Base-by-base conservation (phyloP, 2,888 invertebrate genomes). In the Caenorhabditis becei region DNA sequence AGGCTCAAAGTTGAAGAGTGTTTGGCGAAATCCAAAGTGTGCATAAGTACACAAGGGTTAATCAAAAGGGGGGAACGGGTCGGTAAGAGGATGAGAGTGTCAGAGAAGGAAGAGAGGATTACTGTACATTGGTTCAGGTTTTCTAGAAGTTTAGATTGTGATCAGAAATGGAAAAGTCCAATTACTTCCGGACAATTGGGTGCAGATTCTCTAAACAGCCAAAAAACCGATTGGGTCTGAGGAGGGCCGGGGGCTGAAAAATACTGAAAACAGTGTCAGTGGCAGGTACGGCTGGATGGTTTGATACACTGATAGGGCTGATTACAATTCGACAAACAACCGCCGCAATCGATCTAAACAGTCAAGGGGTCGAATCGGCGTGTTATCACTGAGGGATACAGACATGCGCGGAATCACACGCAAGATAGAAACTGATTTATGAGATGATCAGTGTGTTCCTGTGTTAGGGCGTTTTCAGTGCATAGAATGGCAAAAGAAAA, bases 231-330 rank as follows among this genome's bases (percentile, higher is more conserved):
- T 41, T 41, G 23, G 18, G 49, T 35, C 35, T 10, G 54, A 58
- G 23, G 26, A 11, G 53, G n/a, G n/a, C n/a, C 14, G 41, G 14
- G 41, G 8, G 41, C 65, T 74, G 74, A 56, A n/a, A n/a, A n/a
- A n/a, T n/a, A n/a, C n/a, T n/a, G n/a, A n/a, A n/a, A 72, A 63
- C 28, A 20, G 16, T 37, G 49, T 51, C 53, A 37, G 53, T 69
- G 58, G 69, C 47, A 56, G 47, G 59, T 70, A 24, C 23, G 26
- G 26, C 26, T 54, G 49, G 37, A 59, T 41, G 59, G 56, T 65
- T 74, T 74, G 74, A 74, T 74, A 66, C 51, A 74, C 74, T 59
- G 74, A 74, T 74, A 11, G 35, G 16, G 54, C 37, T 49, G 63
- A 56, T 58, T 47, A 49, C 51, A 65, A 66, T 65, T 65, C 58